phyloP scores from a whole-genome alignment of 2,113 vertebrate species.

The Picathartes gymnocephalus region DNA sequence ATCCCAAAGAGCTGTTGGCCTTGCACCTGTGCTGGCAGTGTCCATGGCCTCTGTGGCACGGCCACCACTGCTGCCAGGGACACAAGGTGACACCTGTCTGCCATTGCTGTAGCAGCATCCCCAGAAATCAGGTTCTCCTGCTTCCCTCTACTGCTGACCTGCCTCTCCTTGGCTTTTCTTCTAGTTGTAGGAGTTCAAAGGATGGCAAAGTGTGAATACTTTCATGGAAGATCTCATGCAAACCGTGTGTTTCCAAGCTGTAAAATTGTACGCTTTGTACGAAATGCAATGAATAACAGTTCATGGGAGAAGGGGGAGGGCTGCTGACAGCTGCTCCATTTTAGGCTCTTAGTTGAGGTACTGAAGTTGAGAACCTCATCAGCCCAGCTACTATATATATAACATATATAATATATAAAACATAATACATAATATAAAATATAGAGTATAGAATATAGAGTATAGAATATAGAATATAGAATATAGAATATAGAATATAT shows the following conservation, averaged over 20 bases:
- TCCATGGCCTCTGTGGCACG: background rate
- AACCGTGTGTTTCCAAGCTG: background rate
- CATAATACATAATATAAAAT: no score
- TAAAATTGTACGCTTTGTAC: background rate
- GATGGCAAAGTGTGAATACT: background rate
- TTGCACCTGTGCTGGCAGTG: background rate
- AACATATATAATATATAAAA: no score
- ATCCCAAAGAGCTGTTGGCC: background rate
- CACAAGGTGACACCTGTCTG: background rate
- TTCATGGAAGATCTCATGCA: fast-evolving
- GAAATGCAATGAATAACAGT: background rate
- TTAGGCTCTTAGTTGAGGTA: background rate
- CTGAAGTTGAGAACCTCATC: background rate
- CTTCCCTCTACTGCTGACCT: background rate
- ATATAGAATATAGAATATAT: no score
- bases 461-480: no score
- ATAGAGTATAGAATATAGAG: no score
- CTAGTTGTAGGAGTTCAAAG: background rate
- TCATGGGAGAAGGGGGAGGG: background rate
- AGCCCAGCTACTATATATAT: no score
- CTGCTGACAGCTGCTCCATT: background rate
- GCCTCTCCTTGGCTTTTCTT: background rate
- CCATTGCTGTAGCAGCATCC: background rate
- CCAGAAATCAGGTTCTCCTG: background rate
- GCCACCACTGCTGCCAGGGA: background rate